phyloP scores from a whole-genome alignment of 2,113 vertebrate species.

The Bubo blakistoni region DNA sequence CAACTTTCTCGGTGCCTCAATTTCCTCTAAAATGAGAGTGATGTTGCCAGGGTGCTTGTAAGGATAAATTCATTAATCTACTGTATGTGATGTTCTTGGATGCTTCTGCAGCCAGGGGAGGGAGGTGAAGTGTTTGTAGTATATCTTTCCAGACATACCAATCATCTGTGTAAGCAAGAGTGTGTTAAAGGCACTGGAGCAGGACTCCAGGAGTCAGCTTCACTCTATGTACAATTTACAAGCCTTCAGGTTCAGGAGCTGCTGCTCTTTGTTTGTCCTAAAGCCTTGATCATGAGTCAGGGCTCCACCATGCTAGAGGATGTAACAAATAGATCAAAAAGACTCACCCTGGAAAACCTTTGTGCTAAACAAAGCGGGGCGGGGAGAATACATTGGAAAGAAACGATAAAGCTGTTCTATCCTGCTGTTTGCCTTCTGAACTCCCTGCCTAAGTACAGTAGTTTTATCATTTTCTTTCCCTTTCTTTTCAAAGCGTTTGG shows the following conservation, averaged over 20 bases:
- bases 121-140: not conserved
- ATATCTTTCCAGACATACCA: constrained; percentile 8
- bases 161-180: not conserved
- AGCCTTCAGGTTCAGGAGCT: not conserved
- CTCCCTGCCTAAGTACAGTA: not conserved
- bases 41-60: not conserved
- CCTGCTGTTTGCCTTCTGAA: not conserved
- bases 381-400: not conserved
- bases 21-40: not conserved
- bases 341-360: not conserved
- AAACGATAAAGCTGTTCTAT: not conserved
- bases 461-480: not conserved
- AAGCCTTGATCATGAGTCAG: not conserved
- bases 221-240: not conserved
- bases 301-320: not conserved
- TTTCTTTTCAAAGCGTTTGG: not conserved
- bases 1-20: not conserved
- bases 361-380: not conserved
- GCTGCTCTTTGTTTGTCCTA: not conserved
- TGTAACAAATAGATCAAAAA: not conserved
- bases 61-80: constrained; percentile 36
- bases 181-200: not conserved
- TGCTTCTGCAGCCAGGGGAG: not conserved
- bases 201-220: not conserved
- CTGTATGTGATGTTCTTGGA: constrained; percentile 1